These are phyloP conservation scores for Andrena bicolor DNA, from an alignment of 2,888 invertebrate species.

Conservation along the genomic window DNA sequence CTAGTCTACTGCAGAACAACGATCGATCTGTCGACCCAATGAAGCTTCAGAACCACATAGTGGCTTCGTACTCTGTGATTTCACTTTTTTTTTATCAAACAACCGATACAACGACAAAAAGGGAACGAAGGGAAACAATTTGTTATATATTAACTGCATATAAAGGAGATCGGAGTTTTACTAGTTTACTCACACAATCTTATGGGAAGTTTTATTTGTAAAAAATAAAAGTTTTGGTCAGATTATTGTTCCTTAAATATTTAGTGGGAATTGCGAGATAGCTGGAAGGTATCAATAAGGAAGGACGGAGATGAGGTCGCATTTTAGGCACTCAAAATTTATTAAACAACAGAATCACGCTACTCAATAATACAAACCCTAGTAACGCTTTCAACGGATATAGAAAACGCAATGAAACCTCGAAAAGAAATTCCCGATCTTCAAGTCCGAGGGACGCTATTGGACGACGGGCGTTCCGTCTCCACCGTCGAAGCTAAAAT, in stretches of 20 bases:
- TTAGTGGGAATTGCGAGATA: neutral
- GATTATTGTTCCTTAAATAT: neutral
- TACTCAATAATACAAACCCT: constrained; percentile 51
- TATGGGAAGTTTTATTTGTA: no score
- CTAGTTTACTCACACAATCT: no score
- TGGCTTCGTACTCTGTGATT: constrained; percentile 31
- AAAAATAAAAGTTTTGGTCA: no score
- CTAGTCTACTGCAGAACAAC: constrained; percentile 34
- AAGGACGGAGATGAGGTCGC: neutral
- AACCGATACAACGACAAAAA: no score
- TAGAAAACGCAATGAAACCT: constrained; percentile 23
- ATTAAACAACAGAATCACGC: constrained; percentile 56
- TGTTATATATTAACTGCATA: no score
- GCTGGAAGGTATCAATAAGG: neutral
- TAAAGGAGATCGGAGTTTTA: no score
- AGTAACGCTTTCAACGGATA: constrained; percentile 22
- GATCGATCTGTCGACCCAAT: constrained; percentile 52
- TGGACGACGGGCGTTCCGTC: constrained; percentile 14
- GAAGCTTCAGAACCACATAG: constrained; percentile 36
- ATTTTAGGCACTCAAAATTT: constrained; percentile 64
- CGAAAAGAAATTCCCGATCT: constrained; percentile 7
- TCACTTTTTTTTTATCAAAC: neutral
- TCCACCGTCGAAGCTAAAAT: constrained; percentile 26
- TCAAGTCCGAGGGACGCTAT: constrained; percentile 30
- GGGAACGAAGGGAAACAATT: no score